phyloP scores from a whole-genome alignment of 1,140 invertebrate species.

The Belonocnema kinseyi region DNA sequence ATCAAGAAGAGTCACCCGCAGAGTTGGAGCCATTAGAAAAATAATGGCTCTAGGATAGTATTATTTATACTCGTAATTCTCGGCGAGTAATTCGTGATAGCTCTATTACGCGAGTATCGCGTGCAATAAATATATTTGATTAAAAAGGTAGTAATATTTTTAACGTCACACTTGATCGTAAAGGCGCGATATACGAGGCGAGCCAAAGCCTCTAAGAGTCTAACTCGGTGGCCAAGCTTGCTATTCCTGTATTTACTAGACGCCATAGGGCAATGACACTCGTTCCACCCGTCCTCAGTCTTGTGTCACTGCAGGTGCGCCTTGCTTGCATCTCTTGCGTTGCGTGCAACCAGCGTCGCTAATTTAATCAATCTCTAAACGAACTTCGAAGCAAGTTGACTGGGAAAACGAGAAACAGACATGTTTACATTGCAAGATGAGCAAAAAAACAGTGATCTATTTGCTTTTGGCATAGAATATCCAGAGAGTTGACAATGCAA shows the following conservation, averaged over 20 bases:
- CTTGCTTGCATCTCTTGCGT: conserved; percentile 44
- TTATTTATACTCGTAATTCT: conserved; percentile 22
- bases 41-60: not conserved
- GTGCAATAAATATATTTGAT: conserved; percentile 25
- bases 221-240: conserved; percentile 53
- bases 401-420: conserved; percentile 4
- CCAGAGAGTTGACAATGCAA: not conserved
- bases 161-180: conserved; percentile 24
- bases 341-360: conserved; percentile 48
- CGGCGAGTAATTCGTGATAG: conserved; percentile 17
- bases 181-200: conserved; percentile 18
- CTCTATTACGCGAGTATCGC: conserved; percentile 12
- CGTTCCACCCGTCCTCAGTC: conserved; percentile 41
- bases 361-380: conserved; percentile 57
- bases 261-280: conserved; percentile 60
- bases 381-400: conserved; percentile 2
- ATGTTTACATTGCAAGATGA: conserved; percentile 9
- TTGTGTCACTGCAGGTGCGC: conserved; percentile 52
- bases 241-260: conserved; percentile 63
- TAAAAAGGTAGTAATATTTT: conserved; percentile 3
- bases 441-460: not conserved
- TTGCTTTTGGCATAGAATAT: not conserved
- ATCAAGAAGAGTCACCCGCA: not conserved
- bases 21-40: conserved; percentile 15
- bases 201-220: conserved; percentile 37